Base-by-base conservation (phyloP, 2,113 vertebrate genomes). In the Hyaena hyaena region DNA sequence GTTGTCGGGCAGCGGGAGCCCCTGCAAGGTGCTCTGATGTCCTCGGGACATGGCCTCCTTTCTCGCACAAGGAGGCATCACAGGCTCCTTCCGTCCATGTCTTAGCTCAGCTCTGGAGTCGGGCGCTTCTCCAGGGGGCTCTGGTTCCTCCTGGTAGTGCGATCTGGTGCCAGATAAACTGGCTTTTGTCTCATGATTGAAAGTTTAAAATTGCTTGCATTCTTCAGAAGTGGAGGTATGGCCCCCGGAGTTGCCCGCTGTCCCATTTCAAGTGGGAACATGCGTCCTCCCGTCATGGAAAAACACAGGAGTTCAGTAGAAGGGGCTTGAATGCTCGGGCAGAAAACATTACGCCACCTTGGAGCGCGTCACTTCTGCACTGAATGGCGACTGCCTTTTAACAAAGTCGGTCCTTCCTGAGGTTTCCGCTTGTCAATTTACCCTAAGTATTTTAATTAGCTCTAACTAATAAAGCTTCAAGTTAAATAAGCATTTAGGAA, bases 11-110 rank as follows among this genome's bases (percentile, higher is more conserved):
- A 16, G 19, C 1, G 16, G 14, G 21, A 9, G 58, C 69, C 10
- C 8, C 53, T 7, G 6, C 3, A 50, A 31, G 19, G 10, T 35
- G 5, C 1, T 21, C 33, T 31, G 4, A 4, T 4, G 21, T 5
- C 10, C 17, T 58, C 2, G 17, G 88, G 33, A 17, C 14, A 3
- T 0, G 19, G 4, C 4, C 4, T 24, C 63, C 68, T 35, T 33
- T 31, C 15, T n/a, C 4, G 1, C 2, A 8, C 1, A 8, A 26
- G 2, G 24, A 39, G 10, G n/a, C 6, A 2, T 2, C 0, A 0
- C 1, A 1, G 19, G 12, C 4, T 63, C 24, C 10, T 3, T n/a
- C 53, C 2, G 26, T 33, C 16, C 6, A 1, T 1, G 4, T 12
- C 68, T 31, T 11, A 10, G 5, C 1, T 1, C 3, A 50, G 15